Conservation (phyloP, 2,888 invertebrate genomes). For the Chrysina gloriosa region DNA sequence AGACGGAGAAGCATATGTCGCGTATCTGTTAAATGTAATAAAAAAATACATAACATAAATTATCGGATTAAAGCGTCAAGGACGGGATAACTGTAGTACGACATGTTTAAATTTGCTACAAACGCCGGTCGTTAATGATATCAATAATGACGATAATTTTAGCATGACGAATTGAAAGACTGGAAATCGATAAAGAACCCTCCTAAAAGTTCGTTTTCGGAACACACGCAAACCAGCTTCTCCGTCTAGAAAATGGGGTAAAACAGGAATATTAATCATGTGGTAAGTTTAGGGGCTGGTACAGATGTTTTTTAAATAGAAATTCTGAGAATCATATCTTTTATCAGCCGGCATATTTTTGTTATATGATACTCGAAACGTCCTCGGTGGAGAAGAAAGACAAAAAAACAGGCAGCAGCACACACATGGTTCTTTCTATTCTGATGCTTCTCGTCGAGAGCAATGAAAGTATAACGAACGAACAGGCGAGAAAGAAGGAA, state of each 20-base stretch:
- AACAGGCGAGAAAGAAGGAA: too few relatives aligned
- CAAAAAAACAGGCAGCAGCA: slow-evolving; percentile 16
- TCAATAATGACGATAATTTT: too few relatives aligned
- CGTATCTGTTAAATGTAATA: slow-evolving; percentile 8
- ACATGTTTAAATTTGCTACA: too few relatives aligned
- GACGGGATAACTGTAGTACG: too few relatives aligned
- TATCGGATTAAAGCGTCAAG: not conserved
- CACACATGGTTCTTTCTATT: slow-evolving; percentile 20
- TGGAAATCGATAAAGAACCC: too few relatives aligned
- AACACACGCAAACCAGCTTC: slow-evolving; percentile 17
- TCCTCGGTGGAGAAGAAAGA: not conserved
- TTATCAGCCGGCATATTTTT: slow-evolving; percentile 41
- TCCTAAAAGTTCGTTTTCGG: too few relatives aligned
- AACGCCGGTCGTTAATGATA: too few relatives aligned
- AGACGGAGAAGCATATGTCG: slow-evolving; percentile 11
- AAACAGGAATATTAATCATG: not conserved
- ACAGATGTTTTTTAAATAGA: slow-evolving; percentile 25
- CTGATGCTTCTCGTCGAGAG: not conserved
- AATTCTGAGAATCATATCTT: slow-evolving; percentile 39
- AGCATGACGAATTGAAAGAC: too few relatives aligned
- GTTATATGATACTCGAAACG: slow-evolving; percentile 36
- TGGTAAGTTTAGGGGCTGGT: not conserved
- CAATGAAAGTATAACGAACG: not conserved
- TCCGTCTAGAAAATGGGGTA: not conserved
- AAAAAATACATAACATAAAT: slow-evolving; percentile 11